Conservation (phyloP, 2,113 vertebrate genomes). For the Anguilla rostrata region DNA sequence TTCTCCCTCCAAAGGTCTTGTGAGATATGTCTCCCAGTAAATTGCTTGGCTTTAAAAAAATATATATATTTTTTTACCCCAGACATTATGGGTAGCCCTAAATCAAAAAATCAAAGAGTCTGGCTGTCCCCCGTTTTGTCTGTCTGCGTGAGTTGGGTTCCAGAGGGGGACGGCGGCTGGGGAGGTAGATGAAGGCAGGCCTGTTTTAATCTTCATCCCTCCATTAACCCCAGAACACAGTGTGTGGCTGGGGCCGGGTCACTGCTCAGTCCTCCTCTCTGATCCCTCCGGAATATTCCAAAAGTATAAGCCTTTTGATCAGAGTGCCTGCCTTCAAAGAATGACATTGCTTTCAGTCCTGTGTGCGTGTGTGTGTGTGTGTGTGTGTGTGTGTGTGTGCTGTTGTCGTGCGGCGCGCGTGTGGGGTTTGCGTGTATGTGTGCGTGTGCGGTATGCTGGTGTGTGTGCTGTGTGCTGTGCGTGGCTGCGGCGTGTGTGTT, state of each 20-base stretch:
- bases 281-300: slow-evolving; percentile 73
- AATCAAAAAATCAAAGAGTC: slow-evolving; percentile 65
- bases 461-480: neutral
- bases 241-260: slow-evolving; percentile 73
- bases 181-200: slow-evolving; percentile 37
- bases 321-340: slow-evolving; percentile 72
- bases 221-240: slow-evolving; percentile 71
- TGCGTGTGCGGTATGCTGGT: neutral
- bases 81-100: slow-evolving; percentile 58
- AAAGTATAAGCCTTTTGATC: slow-evolving; percentile 65
- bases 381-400: neutral
- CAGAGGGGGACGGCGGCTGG: slow-evolving; percentile 51
- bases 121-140: slow-evolving; percentile 60
- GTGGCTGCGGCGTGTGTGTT: no score
- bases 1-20: slow-evolving; percentile 62
- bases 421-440: neutral
- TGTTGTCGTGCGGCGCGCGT: neutral
- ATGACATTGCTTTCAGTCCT: slow-evolving; percentile 32
- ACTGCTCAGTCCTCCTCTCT: slow-evolving; percentile 76
- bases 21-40: slow-evolving; percentile 35
- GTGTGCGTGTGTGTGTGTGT: neutral
- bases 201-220: slow-evolving; percentile 73
- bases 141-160: slow-evolving; percentile 63
- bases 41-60: slow-evolving; percentile 24
- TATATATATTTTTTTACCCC: slow-evolving; percentile 57